Percentiles rank a stretch among this genome's conserved stretches.
phyloP scores from a whole-genome alignment of 2,888 invertebrate genomes.

The Nasonovia ribisnigri region DNA sequence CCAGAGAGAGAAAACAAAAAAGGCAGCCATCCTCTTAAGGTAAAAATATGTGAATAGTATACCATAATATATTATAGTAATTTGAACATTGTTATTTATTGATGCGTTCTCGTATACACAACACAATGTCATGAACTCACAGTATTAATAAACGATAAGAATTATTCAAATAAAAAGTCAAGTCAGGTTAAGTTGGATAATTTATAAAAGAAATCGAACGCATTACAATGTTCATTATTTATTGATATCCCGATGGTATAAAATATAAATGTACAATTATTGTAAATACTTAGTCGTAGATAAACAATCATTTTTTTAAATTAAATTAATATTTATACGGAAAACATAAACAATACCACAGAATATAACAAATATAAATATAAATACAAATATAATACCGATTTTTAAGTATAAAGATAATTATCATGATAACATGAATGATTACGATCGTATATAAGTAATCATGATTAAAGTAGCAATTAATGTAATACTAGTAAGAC shows the following conservation, averaged over 20 bases:
- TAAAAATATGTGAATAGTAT: not conserved
- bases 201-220: not conserved
- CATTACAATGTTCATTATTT: not conserved
- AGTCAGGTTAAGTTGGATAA: not conserved
- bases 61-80: not conserved
- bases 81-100: not conserved
- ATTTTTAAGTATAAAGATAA: not conserved
- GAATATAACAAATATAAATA: too few relatives aligned
- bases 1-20: too few relatives aligned
- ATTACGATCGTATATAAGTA: not conserved
- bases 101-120: not conserved
- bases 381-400: too few relatives aligned
- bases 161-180: not conserved
- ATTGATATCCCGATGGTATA: not conserved
- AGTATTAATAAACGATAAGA: not conserved
- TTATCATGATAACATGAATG: not conserved
- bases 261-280: not conserved
- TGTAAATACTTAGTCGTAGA: not conserved
- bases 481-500: too few relatives aligned
- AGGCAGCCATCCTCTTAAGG: too few relatives aligned
- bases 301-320: not conserved
- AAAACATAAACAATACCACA: too few relatives aligned
- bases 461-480: not conserved
- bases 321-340: not conserved
- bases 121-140: not conserved